These are phyloP conservation scores for Drosophila villosipedis DNA, from an alignment of 2,888 invertebrate species.

Conservation along the genomic window DNA sequence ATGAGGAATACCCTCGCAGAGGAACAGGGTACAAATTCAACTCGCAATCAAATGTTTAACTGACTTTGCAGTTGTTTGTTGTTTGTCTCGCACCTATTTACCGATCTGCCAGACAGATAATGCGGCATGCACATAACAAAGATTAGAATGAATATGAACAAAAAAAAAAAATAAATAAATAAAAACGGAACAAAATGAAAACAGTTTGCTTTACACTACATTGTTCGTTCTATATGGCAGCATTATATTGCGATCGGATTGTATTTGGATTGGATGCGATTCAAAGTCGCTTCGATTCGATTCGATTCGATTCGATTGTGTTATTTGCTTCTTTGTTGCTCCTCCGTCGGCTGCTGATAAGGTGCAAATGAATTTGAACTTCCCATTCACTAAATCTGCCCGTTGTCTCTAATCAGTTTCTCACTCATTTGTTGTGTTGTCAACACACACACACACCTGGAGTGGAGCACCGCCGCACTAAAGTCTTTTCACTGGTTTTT, in stretches of 20 bases:
- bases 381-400: conserved; percentile 82
- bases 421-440: conserved; percentile 37
- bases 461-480: conserved; percentile 1
- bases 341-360: conserved; percentile 56
- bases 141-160: conserved; percentile 31
- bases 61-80: conserved; percentile 39
- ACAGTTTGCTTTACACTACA: conserved; percentile 6
- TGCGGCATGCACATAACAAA: conserved; percentile 28
- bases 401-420: conserved; percentile 53
- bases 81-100: conserved; percentile 35
- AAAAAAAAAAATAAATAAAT: not conserved
- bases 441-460: conserved; percentile 36
- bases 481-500: conserved; percentile 1
- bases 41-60: conserved; percentile 36
- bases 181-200: conserved; percentile 7
- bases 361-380: conserved; percentile 31
- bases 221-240: not conserved
- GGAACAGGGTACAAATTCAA: not conserved
- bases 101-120: conserved; percentile 44
- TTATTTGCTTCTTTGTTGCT: conserved; percentile 61
- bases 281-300: conserved; percentile 5
- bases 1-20: not conserved
- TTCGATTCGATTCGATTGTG: not conserved
- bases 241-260: conserved; percentile 10
- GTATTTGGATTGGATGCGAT: conserved; percentile 9